phyloP scores from a whole-genome alignment of 2,888 invertebrate species.

The Augochlorella aurata region DNA sequence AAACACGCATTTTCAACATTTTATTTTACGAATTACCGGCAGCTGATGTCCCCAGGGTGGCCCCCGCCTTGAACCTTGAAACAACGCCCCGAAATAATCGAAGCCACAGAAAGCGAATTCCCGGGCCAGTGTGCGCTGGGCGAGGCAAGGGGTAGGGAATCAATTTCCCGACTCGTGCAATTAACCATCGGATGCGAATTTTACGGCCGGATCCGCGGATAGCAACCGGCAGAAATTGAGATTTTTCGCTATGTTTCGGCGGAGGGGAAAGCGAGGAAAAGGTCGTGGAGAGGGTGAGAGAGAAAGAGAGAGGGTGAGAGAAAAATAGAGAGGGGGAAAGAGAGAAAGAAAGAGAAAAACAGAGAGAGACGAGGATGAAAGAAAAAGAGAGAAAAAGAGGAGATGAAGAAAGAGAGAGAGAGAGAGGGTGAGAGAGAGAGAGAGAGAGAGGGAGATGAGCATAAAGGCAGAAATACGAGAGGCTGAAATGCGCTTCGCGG shows the following conservation, averaged over 20 bases:
- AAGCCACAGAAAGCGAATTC: too few relatives aligned
- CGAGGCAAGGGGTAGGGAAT: background rate
- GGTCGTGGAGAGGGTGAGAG: background rate
- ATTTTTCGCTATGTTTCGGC: slow-evolving; percentile 25
- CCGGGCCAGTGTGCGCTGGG: too few relatives aligned
- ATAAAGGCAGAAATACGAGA: slow-evolving; percentile 15
- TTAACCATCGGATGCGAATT: slow-evolving; percentile 53
- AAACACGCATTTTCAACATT: too few relatives aligned
- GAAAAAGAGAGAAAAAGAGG: background rate
- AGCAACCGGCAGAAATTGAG: slow-evolving; percentile 33
- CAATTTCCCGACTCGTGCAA: slow-evolving; percentile 42
- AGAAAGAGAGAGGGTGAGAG: background rate
- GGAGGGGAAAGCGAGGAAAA: background rate
- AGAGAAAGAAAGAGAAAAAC: background rate
- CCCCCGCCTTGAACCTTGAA: too few relatives aligned
- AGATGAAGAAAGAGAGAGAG: background rate
- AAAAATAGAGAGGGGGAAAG: background rate
- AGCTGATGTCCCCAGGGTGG: too few relatives aligned
- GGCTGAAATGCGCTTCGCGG: slow-evolving; percentile 38
- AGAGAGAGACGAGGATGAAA: background rate
- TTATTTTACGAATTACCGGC: too few relatives aligned
- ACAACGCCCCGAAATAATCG: too few relatives aligned
- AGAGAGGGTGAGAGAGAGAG: too few relatives aligned
- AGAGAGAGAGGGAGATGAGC: background rate
- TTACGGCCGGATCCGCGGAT: slow-evolving; percentile 34